Evolutionary conservation across 1,140 invertebrate species (phyloP), one percentile per base, ranked within the genome.

Genomic region (Sipha flava): DNA sequence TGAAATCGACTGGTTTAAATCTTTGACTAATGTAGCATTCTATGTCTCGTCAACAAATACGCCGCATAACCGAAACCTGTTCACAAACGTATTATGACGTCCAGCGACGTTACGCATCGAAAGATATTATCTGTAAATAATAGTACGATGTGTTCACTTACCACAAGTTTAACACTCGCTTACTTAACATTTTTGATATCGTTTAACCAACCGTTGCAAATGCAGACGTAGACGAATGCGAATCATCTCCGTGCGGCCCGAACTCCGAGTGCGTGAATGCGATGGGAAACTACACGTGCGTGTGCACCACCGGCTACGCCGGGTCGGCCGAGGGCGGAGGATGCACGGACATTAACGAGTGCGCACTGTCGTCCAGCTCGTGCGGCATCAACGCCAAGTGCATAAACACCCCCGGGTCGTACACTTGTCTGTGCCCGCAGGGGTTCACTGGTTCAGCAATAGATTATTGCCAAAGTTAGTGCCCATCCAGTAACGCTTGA

Each of bases 401-500:
- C 86, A 87, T 90, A 86, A 94, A 94, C 87, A 88, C 90, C 80
- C 89, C 89, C 81, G 92, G 92, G 80, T 91, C 91, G 80, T 92
- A 89, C 86, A 88, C 89, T 82, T 94, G 92, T 86, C 86, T 89
- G 83, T 94, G 93, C 87, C 91, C 90, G 14, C 85, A 87, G 81
- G 93, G 89, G 52, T 88, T 87, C 82, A 83, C 85, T 29, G 88
- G 88, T 81, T 89, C 91, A 85, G 89, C 90, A 81, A 86, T 89
- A 82, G 87, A 88, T 29, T 87, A 90, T 84, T 92, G 91, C 87
- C 90, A 93, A 88, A 94, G 93, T 94, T 90, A 93, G 90, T 91
- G 43, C 68, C 21, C 52, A 5, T 9, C 21, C 34, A 5, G 21
- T 26, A 0, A 40, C n/a, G 34, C 18, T 21, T 64, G 10, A 3